Conservation (phyloP, 2,113 vertebrate genomes). For the Micronycteris hirsuta region DNA sequence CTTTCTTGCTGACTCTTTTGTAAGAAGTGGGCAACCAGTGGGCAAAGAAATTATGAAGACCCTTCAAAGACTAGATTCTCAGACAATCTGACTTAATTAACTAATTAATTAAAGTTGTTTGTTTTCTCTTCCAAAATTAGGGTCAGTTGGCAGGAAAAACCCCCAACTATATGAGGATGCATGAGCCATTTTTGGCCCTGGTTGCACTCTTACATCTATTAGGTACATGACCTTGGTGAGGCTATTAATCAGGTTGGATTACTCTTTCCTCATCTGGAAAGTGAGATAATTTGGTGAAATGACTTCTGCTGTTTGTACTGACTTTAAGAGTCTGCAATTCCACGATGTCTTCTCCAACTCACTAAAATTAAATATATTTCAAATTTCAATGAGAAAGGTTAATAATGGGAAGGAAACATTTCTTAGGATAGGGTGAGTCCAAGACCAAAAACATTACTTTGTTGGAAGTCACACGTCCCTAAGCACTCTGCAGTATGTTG, state of each 20-base stretch:
- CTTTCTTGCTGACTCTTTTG: background rate
- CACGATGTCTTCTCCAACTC: background rate
- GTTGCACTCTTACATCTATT: background rate
- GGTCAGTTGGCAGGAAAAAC: background rate
- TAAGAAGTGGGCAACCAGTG: background rate
- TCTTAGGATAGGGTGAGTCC: background rate
- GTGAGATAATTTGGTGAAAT: background rate
- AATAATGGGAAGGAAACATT: background rate
- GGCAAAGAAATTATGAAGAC: background rate
- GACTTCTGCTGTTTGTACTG: background rate
- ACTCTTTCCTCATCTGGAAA: background rate
- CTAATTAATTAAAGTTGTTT: background rate
- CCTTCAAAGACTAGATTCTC: background rate
- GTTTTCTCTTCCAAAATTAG: background rate
- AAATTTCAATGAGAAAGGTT: constrained; percentile 1
- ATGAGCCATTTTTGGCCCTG: background rate
- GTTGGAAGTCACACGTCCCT: background rate
- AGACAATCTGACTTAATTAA: background rate
- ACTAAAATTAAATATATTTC: background rate
- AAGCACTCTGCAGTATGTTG: background rate
- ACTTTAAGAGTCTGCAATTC: background rate
- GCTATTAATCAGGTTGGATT: background rate
- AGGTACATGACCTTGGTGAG: background rate
- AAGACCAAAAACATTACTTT: background rate
- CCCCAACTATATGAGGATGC: background rate